phyloP scores from a whole-genome alignment of 2,888 invertebrate species.

The Thysanoteuthis rhombus region DNA sequence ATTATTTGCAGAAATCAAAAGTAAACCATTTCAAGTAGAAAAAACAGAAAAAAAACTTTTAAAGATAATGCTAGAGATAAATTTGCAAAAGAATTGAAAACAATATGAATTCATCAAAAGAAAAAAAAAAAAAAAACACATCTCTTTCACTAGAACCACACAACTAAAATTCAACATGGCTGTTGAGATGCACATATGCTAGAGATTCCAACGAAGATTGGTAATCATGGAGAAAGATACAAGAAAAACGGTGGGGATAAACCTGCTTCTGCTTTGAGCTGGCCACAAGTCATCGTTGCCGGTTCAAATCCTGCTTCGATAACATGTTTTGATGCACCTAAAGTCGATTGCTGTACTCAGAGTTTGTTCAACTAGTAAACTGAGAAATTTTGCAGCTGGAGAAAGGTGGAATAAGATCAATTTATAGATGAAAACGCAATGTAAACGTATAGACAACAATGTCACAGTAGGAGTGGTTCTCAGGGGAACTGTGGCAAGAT shows the following conservation, averaged over 20 bases:
- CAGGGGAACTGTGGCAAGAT: slow-evolving; percentile 24
- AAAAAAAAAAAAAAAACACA: not conserved
- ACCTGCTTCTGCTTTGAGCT: not conserved
- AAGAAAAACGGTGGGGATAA: not conserved
- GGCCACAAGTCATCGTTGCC: slow-evolving; percentile 24
- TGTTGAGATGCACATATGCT: not conserved
- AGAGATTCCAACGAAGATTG: not conserved
- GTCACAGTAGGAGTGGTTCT: slow-evolving; percentile 16
- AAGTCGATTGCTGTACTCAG: not conserved
- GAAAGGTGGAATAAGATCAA: slow-evolving; percentile 17
- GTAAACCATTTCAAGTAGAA: not conserved
- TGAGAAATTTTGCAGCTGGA: slow-evolving; percentile 31
- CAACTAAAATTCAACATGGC: slow-evolving; percentile 32
- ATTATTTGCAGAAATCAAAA: not conserved
- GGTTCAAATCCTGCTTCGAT: not conserved
- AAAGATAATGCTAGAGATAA: not conserved
- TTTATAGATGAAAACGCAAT: slow-evolving; percentile 30
- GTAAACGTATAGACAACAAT: not conserved
- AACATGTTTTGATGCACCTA: not conserved
- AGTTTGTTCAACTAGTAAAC: slow-evolving; percentile 19
- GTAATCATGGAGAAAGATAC: not conserved
- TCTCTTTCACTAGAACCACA: not conserved
- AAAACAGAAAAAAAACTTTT: too few species aligned
- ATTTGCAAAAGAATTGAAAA: not conserved
- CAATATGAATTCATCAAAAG: not conserved